Conservation (phyloP, 2,797 vertebrate genomes). For the Salmo trutta region DNA sequence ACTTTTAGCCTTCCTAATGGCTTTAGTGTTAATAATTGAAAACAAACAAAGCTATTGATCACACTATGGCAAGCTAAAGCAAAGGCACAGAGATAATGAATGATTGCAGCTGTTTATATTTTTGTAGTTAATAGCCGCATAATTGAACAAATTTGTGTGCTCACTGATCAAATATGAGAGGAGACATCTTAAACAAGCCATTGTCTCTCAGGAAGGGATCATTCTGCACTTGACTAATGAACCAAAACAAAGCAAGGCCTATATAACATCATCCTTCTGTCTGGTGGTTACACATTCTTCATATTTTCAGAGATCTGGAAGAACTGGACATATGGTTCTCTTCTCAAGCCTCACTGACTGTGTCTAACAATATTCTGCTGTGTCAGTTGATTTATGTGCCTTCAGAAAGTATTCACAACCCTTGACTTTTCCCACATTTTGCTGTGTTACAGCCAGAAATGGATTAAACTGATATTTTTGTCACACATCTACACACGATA, state of each 20-base stretch:
- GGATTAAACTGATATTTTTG: no score
- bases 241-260: conserved; percentile 39
- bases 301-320: background rate
- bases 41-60: conserved; percentile 52
- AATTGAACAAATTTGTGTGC: conserved; percentile 74
- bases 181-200: conserved; percentile 56
- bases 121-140: conserved; percentile 71
- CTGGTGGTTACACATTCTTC: conserved; percentile 15
- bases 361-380: background rate
- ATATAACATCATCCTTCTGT: conserved; percentile 13
- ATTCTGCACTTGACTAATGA: conserved; percentile 49
- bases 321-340: background rate
- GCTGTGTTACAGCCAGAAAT: no score
- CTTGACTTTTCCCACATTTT: no score
- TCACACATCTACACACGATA: no score
- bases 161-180: conserved; percentile 64
- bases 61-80: conserved; percentile 17
- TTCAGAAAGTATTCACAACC: background rate
- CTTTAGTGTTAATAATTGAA: conserved; percentile 51
- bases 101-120: conserved; percentile 71
- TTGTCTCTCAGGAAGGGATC: conserved; percentile 59
- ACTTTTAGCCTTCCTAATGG: conserved; percentile 36
- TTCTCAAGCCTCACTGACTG: background rate
- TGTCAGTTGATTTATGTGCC: background rate
- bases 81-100: conserved; percentile 61